Evolutionary conservation across 2,888 invertebrate genomes (phyloP), one percentile per base, ranked within the genome.

Genomic region (Acutogordius australiensis): DNA sequence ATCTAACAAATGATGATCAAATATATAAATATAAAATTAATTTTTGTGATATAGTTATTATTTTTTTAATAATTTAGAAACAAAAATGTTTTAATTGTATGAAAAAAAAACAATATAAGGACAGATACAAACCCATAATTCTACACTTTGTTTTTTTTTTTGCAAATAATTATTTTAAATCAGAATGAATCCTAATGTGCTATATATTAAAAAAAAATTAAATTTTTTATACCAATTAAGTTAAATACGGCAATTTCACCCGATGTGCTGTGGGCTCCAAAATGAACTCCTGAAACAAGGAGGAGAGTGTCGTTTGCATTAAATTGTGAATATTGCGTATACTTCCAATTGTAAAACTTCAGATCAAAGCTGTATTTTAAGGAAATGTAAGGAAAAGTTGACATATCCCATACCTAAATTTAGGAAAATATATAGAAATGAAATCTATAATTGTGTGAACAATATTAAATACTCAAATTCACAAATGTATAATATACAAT

Each of bases 211-310:
- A n/a, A n/a, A n/a, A n/a, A n/a, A n/a, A n/a, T n/a, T n/a, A n/a
- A n/a, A n/a, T n/a, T n/a, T n/a, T n/a, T n/a, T 18, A 23, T 44
- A 61, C 45, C n/a, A 26, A 44, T 60, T n/a, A 57, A 21, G 56
- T 58, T 61, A 68, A 84, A 84, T 18, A 84, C 81, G n/a, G 81
- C 82, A 62, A 84, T 84, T 75, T 84, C 84, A 8, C 84, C 84
- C 0, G 81, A 81, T 1, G 81, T 82, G 65, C 79, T 81, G 64
- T 80, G 78, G 0, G 78, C 76, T 4, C 82, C 82, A 72, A 81
- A 81, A 70, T 82, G 80, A 51, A 83, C 82, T 21, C 84, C 84
- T 2, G 83, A 84, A 0, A 84, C 84, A 29, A 84, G 72, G 0
- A 84, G 73, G 23, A 84, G 71, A 0, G 81, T 81, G 70, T 84